Base-by-base conservation (phyloP, 30 jellyfish, hydroid and myxozoan species). In the Aurelia sp. region DNA sequence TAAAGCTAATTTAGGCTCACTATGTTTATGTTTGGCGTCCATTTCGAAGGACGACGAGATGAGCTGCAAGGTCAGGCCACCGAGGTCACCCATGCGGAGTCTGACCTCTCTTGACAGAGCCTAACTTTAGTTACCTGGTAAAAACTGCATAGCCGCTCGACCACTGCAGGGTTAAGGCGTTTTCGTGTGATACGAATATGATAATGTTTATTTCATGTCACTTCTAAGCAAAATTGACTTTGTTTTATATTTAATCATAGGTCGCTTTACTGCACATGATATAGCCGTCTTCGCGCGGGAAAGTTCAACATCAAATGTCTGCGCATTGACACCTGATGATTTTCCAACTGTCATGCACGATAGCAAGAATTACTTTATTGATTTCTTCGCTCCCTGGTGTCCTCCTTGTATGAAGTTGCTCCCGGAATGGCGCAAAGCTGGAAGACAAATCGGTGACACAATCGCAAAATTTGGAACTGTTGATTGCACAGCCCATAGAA, bases 311-410 rank as follows among this genome's bases (percentile, higher is more conserved):
- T 93, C 98, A 57, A 93, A 93, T 88, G 98, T 93, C 9, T 71
- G 96, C 20, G 96, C 95, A 7, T 72, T 93, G 82, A 86, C 94
- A 3, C 97, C 97, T 0, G 94, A 93, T 33, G 97, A 93, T 55
- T 93, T 93, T 44, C 91, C 96, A n/a, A 58, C 41, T 21, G 88
- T 87, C 0, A 62, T 84, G 66, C 44, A 74, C 8, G 89, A 64
- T 17, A 78, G 62, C 20, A 86, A 77, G 61, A 93, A 86, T 33
- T 87, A 81, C 74, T 93, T 87, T 73, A 76, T 93, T 50, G 98
- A 93, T 60, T 93, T 93, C 88, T 93, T 93, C 64, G 98, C 98
- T 13, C 98, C 98, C 11, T 93, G 98, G 98, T 93, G 98, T 81
- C 98, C 98, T 21, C 98, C 98, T 15, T 93, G 98, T 71, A 93